Base-by-base conservation (phyloP, 2,113 vertebrate genomes). In the Microcebus ravelobensis region DNA sequence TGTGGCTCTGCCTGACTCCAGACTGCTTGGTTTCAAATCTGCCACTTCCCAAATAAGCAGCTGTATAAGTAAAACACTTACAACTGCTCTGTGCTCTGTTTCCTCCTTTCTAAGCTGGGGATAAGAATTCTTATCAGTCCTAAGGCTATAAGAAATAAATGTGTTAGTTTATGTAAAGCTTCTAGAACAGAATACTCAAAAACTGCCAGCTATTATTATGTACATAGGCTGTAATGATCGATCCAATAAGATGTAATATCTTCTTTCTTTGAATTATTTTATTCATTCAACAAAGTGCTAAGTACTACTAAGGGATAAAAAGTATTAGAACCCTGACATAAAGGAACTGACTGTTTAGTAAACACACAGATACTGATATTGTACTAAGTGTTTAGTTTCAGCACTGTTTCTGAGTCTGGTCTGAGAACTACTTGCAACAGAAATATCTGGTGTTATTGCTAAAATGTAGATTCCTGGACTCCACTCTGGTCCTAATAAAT, bases 261-360 rank as follows among this genome's bases (percentile, higher is more conserved):
- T 73, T 86, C 67, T 84, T 87, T 87, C 57, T 96, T 77, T 79
- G 34, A 85, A 55, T 79, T 90, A 91, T 57, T 55, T 86, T 80
- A 81, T 86, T 86, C 57, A 86, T 89, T 96, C 67, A 45, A 79
- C 21, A 73, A 84, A 92, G 25, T n/a, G 34, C 27, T 52, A 81
- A 57, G 39, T 52, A 87, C 5, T 74, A 21, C 65, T 91, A 7
- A 87, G 1, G 8, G 25, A 84, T 79, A 70, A 95, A 90, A 95
- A 45, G 8, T 48, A 84, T 57, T 89, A 76, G 55, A 95, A 71
- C 21, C 10, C 14, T 48, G 5, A 90, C 29, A 57, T 89, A 85
- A 96, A 92, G 80, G 59, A 94, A 95, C 23, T 85, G 0, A 12
- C 29, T 68, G 15, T 18, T 48, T 39, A 80, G 29, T 77, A 83